Conservation (phyloP, 2,797 vertebrate species). For the Crax fasciolata region DNA sequence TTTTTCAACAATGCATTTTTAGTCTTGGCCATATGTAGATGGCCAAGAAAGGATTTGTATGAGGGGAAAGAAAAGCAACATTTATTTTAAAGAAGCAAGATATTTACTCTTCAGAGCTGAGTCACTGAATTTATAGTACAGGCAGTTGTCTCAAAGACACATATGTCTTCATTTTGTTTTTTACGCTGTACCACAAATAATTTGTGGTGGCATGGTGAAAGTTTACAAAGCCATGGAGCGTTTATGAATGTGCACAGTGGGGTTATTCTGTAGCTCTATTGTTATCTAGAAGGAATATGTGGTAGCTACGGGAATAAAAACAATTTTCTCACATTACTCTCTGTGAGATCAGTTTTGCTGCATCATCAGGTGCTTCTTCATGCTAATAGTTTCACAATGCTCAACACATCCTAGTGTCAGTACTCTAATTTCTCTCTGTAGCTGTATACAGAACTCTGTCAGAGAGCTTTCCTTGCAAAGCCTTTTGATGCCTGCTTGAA, state of each 20-base stretch:
- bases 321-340: not conserved
- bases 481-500: slow-evolving; percentile 9
- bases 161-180: not conserved
- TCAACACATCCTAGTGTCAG: not conserved
- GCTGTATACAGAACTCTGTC: not conserved
- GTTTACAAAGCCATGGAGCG: not conserved
- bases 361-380: not conserved
- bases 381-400: not conserved
- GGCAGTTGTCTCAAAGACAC: not conserved
- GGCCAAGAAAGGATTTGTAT: not conserved
- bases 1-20: slow-evolving; percentile 9
- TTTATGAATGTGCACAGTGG: not conserved
- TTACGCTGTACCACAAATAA: not conserved
- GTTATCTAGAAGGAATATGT: not conserved
- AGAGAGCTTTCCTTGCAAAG: not conserved
- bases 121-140: slow-evolving; percentile 33
- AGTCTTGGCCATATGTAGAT: not conserved
- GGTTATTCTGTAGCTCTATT: not conserved
- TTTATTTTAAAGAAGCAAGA: not conserved
- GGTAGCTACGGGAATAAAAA: not conserved
- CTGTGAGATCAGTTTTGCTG: not conserved
- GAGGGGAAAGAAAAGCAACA: not conserved
- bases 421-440: not conserved
- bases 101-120: slow-evolving; percentile 27
- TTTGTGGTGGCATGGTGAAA: not conserved